phyloP scores from a whole-genome alignment of 2,888 invertebrate genomes.

The Gymnoscelis rufifasciata region DNA sequence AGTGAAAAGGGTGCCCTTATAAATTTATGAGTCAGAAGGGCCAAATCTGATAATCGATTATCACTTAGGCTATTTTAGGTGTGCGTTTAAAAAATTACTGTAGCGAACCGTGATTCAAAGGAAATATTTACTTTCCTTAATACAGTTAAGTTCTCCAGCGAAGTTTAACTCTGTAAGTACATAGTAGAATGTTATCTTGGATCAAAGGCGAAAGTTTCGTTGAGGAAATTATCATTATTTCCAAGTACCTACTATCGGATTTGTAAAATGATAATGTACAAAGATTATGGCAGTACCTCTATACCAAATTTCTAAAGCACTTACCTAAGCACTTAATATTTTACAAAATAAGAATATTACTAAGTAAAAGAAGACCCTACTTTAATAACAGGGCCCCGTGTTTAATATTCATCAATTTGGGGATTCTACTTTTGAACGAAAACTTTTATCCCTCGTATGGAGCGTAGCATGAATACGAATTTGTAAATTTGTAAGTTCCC shows the following conservation, averaged over 20 bases:
- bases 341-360: conserved; percentile 2
- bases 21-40: conserved; percentile 15
- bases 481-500: conserved; percentile 11
- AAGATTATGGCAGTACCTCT: neutral
- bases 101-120: neutral
- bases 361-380: conserved; percentile 1
- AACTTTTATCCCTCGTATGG: conserved; percentile 15
- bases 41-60: conserved; percentile 17
- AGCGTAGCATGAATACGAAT: conserved; percentile 15
- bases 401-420: conserved; percentile 12
- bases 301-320: neutral
- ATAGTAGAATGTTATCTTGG: neutral
- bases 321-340: neutral
- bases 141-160: too few species aligned
- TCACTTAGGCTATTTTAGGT: conserved; percentile 11
- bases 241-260: neutral
- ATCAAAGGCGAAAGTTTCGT: neutral
- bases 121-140: neutral
- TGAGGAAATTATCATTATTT: neutral
- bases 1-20: conserved; percentile 15
- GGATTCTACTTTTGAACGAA: conserved; percentile 15
- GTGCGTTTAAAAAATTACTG: conserved; percentile 7
- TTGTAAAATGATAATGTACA: neutral
- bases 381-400: conserved; percentile 6
- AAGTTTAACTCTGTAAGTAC: too few species aligned